Evolutionary conservation across 2,113 vertebrate species (phyloP), one percentile per base, ranked within the genome.

Genomic region (Procavia capensis): DNA sequence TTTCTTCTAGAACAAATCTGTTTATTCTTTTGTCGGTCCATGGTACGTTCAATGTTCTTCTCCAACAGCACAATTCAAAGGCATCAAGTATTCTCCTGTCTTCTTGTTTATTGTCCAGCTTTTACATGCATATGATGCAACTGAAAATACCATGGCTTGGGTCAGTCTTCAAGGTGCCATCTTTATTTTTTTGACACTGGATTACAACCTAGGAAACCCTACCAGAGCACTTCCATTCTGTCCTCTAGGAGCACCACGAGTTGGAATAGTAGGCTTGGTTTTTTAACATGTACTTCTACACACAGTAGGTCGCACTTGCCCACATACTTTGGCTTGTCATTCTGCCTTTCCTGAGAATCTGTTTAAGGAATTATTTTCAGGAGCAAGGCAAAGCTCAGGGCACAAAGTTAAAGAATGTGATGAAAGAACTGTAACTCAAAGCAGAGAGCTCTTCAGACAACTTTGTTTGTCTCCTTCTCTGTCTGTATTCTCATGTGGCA

Each of bases 401-500:
- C 39, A 85, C 66, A 19, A 39, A 63, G 5, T 7, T n/a, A 91
- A 68, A 29, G 36, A 59, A 6, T 1, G 16, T 17, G 57, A 27
- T 13, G 0, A 43, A 80, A 47, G 57, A 54, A 54, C 36, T n/a
- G 7, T 50, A 61, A 50, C 20, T 61, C 57, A 34, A 47, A 63
- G 5, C 34, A 63, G 50, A 88, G 66, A 57, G 75, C 20, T 34
- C 68, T 57, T 36, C 34, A 17, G 80, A 14, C 16, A 27, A 59
- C 57, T 24, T 8, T 4, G 24, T 20, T 36, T 34, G 39, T 41
- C 45, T 54, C 54, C 14, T 34, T 25, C 45, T 43, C 63, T 72
- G 36, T 6, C 34, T 9, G 34, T 20, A 39, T 6, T n/a, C 39
- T 66, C 20, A 8, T 0, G 7, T 59, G 39, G 3, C 27, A 1